Base-by-base conservation (phyloP, 2,888 invertebrate genomes). In the Isotomurus palustris region DNA sequence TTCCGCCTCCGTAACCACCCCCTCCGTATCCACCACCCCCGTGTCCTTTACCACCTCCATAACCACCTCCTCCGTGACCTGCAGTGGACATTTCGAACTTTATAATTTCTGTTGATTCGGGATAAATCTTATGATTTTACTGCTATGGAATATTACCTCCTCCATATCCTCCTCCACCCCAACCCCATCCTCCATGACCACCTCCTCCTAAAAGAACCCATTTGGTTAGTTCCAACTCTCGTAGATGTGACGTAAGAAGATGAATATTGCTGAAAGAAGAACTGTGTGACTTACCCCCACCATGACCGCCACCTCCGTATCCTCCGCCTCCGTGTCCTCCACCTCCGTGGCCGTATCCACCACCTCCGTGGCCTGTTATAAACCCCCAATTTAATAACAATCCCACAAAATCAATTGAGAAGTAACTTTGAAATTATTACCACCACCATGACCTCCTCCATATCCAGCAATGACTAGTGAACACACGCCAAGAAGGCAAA, bases 161-260 rank as follows among this genome's bases (percentile, higher is more conserved):
- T 43, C 43, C 43, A 22, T 22, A 8, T 22, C 22, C 5, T 17
- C n/a, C 22, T 17, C 24, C 14, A 14, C 43, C 24, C 21, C 24
- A 43, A 22, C 43, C 43, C 43, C 43, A 43, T 22, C 43, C 43
- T 43, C n/a, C n/a, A n/a, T n/a, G n/a, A n/a, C n/a, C n/a, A n/a
- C n/a, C n/a, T n/a, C n/a, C n/a, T n/a, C n/a, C n/a, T n/a, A n/a
- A n/a, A n/a, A n/a, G n/a, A n/a, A n/a, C n/a, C n/a, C n/a, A n/a
- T n/a, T n/a, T n/a, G n/a, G n/a, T n/a, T n/a, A n/a, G n/a, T n/a
- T n/a, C n/a, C n/a, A n/a, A n/a, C n/a, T n/a, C n/a, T n/a, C n/a
- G 12, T 22, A 22, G 19, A 22, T 43, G 6, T 22, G 5, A 43
- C 5, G 19, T 17, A 4, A 14, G n/a, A 8, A 17, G 6, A 17